Base-by-base conservation (phyloP, 2,888 invertebrate species). In the Drosophila rellima region DNA sequence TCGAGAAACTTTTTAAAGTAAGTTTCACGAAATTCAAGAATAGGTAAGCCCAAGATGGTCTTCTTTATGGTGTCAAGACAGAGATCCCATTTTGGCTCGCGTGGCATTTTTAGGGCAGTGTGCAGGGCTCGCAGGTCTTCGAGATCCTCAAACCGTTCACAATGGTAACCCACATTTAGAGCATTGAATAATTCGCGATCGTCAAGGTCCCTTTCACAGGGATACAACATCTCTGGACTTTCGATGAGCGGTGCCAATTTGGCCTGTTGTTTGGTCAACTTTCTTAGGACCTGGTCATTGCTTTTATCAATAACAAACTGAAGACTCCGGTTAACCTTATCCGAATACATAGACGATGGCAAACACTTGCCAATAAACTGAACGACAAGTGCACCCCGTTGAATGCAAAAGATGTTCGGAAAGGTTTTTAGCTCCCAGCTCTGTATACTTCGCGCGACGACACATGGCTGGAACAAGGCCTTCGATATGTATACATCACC, bases 171-270 rank as follows among this genome's bases (percentile, higher is more conserved):
- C 0, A 29, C 13, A 61, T 91, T 91, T 5, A 71, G 48, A 2
- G 70, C 65, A 60, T 91, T 88, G 59, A 91, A 91, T 7, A 87
- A 45, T 40, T 91, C 90, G 1, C 87, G 83, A 2, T 91, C 91
- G 23, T 82, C 86, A 1, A 89, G 78, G 0, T 67, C 23, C 1
- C 90, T 84, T 31, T 85, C 74, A 54, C 88, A 90, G 0, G 91
- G 91, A 56, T 88, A 90, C 17, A 67, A 5, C 2, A 57, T 57
- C 17, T 81, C 81, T 1, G 50, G 37, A 0, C 80, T 67, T 15
- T 71, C 40, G 2, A 85, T 42, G 0, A 80, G 42, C 0, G 85
- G 75, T 3, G 60, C 79, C n/a, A 90, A 44, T 0, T 55, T 17
- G 11, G 65, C 77, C 0, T 90, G 73, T 1, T 18, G 8, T 0